phyloP scores from a whole-genome alignment of 2,888 invertebrate species.

The Octonoba sinensis region DNA sequence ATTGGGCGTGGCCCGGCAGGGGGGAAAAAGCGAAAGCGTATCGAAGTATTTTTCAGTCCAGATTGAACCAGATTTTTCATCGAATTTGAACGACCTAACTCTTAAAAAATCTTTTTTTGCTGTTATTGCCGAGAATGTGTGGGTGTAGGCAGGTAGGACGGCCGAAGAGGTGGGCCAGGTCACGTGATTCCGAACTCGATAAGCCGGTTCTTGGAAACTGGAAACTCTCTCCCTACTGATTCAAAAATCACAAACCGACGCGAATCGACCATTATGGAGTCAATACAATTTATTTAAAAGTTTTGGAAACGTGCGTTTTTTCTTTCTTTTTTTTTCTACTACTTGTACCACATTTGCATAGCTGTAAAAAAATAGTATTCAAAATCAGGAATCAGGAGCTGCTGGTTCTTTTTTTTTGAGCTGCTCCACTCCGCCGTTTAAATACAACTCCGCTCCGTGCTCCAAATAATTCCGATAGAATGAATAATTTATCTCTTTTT shows the following conservation, averaged over 20 bases:
- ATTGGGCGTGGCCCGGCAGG: slow-evolving; percentile 24
- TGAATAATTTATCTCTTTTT: too few species aligned
- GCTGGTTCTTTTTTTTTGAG: too few species aligned
- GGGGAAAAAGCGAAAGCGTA: slow-evolving; percentile 4
- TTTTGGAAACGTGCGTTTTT: too few species aligned
- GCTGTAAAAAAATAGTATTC: too few species aligned
- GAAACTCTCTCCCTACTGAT: slow-evolving; percentile 12
- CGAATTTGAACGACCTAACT: slow-evolving; percentile 14
- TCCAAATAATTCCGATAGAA: too few species aligned
- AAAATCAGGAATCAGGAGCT: too few species aligned
- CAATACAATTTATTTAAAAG: too few species aligned
- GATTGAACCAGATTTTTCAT: slow-evolving; percentile 40
- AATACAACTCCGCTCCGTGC: too few species aligned
- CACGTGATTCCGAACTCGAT: slow-evolving; percentile 54
- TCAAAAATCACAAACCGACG: neutral
- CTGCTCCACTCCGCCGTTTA: too few species aligned
- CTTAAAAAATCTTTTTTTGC: neutral
- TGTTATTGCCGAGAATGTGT: slow-evolving; percentile 14
- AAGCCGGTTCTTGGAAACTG: slow-evolving; percentile 52
- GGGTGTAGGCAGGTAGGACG: slow-evolving; percentile 37
- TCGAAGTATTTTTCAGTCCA: slow-evolving; percentile 6
- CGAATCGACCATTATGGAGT: too few species aligned
- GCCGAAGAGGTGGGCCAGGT: slow-evolving; percentile 19
- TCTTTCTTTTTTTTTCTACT: too few species aligned
- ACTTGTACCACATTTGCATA: too few species aligned